These are phyloP conservation scores for Saccostrea cuccullata DNA, from an alignment of 1,140 invertebrate species.

Conservation along the genomic window DNA sequence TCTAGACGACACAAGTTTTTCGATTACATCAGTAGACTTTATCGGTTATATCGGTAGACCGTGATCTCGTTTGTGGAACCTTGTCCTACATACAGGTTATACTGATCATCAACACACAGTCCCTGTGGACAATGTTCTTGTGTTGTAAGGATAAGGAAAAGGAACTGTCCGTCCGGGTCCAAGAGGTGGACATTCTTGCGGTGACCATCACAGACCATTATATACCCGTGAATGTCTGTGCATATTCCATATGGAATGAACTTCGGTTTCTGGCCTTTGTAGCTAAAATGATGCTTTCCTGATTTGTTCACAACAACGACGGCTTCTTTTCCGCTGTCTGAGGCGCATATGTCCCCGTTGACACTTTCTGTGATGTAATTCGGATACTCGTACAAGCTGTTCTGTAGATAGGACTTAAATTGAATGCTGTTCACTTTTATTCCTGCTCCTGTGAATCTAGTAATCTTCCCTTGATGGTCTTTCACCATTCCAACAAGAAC, in stretches of 20 bases:
- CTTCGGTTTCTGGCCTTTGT: neutral
- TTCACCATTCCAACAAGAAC: neutral
- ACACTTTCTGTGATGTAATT: neutral
- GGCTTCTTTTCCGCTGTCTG: neutral
- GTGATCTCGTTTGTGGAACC: neutral
- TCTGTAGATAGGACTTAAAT: neutral
- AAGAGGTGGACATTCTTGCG: neutral
- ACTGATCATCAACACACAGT: neutral
- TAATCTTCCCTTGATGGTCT: neutral
- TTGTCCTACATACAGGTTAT: neutral
- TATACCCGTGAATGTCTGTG: neutral
- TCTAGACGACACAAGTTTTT: too few species aligned
- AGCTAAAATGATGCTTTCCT: neutral
- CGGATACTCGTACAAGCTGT: neutral
- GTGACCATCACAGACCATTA: neutral
- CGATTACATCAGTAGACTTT: neutral
- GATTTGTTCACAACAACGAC: neutral
- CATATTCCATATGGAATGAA: neutral
- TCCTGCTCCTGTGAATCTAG: neutral
- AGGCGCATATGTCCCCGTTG: neutral
- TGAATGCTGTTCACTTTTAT: neutral
- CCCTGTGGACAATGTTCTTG: conserved; percentile 3
- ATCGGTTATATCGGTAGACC: neutral
- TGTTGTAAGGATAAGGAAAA: neutral
- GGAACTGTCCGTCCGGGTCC: neutral